These are phyloP conservation scores for Drosophila kambysellisi DNA, from an alignment of 2,888 invertebrate species.

Conservation along the genomic window DNA sequence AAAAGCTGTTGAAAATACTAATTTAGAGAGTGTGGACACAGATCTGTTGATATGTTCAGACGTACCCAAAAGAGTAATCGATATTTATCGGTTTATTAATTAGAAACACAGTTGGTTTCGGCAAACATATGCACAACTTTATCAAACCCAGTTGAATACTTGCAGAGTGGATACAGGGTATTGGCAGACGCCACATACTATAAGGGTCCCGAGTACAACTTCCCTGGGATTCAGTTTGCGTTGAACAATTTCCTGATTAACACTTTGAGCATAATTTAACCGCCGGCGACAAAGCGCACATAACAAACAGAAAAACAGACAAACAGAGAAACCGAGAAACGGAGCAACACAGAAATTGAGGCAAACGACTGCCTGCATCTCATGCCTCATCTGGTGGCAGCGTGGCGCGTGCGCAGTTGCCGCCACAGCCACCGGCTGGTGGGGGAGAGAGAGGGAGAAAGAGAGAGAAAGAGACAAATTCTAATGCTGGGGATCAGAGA, in stretches of 20 bases:
- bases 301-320: slow-evolving; percentile 68
- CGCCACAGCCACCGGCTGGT: slow-evolving; percentile 62
- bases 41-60: neutral
- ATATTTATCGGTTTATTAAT: neutral
- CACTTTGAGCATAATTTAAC: slow-evolving; percentile 82
- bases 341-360: slow-evolving; percentile 1
- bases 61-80: neutral
- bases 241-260: slow-evolving; percentile 83
- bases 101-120: neutral
- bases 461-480: slow-evolving; percentile 78
- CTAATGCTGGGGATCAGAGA: slow-evolving; percentile 67
- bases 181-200: slow-evolving; percentile 46
- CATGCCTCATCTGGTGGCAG: slow-evolving; percentile 32
- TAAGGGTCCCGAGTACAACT: slow-evolving; percentile 55
- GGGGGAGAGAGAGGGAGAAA: slow-evolving; percentile 70
- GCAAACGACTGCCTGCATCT: slow-evolving; percentile 61
- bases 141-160: neutral
- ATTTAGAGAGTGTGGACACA: neutral
- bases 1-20: neutral
- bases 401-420: slow-evolving; percentile 73
- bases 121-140: neutral
- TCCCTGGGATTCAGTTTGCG: slow-evolving; percentile 22
- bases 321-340: slow-evolving; percentile 10
- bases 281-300: slow-evolving; percentile 77
- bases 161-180: neutral